Evolutionary conservation across 2,888 invertebrate species (phyloP).

Genomic region (Aelia acuminata): DNA sequence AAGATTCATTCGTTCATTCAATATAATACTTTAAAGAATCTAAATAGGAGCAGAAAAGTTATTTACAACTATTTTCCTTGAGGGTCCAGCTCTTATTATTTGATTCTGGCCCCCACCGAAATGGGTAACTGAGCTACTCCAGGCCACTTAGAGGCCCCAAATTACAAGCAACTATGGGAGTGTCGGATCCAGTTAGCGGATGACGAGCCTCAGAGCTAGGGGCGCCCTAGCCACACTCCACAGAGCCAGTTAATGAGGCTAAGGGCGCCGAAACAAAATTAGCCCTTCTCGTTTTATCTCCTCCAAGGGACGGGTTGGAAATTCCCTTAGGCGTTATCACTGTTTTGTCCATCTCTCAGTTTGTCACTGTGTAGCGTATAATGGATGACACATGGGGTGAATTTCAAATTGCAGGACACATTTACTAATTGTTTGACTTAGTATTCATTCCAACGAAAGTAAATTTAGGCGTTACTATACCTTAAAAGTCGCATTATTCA

Average conservation of each 20-base stretch:
- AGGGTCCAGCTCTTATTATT: not conserved
- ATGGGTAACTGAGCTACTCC: not conserved
- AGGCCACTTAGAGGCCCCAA: not conserved
- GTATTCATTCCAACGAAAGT: too few species aligned
- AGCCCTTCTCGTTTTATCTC: conserved; percentile 30
- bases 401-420: not conserved
- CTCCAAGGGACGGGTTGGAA: not conserved
- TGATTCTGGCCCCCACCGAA: not conserved
- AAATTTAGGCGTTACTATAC: too few species aligned
- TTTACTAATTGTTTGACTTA: too few species aligned
- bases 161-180: not conserved
- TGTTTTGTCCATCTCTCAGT: not conserved
- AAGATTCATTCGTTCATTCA: too few species aligned
- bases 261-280: conserved; percentile 25
- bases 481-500: too few species aligned
- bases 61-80: too few species aligned
- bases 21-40: too few species aligned
- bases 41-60: too few species aligned
- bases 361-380: not conserved
- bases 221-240: not conserved
- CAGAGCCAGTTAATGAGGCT: conserved; percentile 5
- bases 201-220: not conserved
- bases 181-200: not conserved
- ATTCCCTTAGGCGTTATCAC: not conserved
- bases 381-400: not conserved